phyloP scores from a whole-genome alignment of 2,113 vertebrate genomes.

The Chionis minor region DNA sequence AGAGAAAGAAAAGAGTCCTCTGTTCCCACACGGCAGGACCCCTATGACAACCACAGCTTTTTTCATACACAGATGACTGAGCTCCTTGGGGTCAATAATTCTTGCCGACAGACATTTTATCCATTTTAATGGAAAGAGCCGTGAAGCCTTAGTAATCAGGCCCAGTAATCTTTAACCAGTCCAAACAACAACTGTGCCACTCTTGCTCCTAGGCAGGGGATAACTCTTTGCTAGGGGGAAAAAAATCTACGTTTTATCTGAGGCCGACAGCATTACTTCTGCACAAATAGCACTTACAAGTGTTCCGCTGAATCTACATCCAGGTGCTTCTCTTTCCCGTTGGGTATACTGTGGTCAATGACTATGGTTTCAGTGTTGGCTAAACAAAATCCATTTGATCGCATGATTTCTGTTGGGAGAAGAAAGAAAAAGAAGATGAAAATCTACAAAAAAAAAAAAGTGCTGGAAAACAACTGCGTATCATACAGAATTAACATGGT shows the following conservation, averaged over 20 bases:
- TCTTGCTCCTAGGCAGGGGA: background rate
- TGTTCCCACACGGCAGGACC: background rate
- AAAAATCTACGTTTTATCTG: background rate
- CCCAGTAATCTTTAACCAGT: background rate
- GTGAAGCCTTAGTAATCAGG: background rate
- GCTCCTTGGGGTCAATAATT: background rate
- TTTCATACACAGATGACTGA: background rate
- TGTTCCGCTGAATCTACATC: slow-evolving; percentile 85
- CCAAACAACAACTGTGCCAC: background rate
- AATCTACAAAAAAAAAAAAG: background rate
- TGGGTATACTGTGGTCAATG: slow-evolving; percentile 87
- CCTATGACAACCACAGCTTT: background rate
- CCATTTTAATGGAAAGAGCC: background rate
- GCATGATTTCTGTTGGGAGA: slow-evolving; percentile 89
- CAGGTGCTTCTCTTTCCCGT: slow-evolving; percentile 87
- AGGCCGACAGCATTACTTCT: background rate
- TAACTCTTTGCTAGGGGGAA: background rate
- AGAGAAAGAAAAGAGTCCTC: background rate
- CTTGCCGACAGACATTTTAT: background rate
- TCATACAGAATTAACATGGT: background rate
- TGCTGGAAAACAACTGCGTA: background rate
- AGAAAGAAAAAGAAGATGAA: background rate
- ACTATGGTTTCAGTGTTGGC: slow-evolving; percentile 97
- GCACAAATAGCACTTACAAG: slow-evolving; percentile 76
- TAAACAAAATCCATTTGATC: slow-evolving; percentile 96